These are phyloP conservation scores for Tenthredo notha DNA, from an alignment of 2,888 invertebrate genomes.

Conservation along the genomic window DNA sequence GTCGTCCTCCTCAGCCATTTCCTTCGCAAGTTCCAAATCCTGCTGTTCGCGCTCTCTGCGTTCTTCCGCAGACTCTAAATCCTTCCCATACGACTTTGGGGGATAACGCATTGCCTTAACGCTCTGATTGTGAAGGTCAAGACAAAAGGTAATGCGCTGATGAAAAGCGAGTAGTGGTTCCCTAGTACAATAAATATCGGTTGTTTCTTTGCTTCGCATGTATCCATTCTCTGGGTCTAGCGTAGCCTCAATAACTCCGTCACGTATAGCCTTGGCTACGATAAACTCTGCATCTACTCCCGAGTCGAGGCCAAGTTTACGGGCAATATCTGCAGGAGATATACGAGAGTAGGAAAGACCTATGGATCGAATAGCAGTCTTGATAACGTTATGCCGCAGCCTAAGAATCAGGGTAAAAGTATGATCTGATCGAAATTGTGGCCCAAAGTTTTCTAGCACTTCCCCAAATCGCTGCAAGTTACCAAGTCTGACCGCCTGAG, in stretches of 20 bases:
- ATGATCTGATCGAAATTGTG: slow-evolving; percentile 95
- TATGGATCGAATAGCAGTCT: slow-evolving; percentile 98
- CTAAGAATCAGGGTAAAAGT: slow-evolving; percentile 98
- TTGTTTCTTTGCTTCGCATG: slow-evolving; percentile 98
- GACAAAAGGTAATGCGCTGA: slow-evolving; percentile 97
- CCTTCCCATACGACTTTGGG: slow-evolving; percentile 98
- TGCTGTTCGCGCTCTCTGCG: slow-evolving; percentile 97
- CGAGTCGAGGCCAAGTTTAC: slow-evolving; percentile 95
- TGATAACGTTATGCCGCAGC: slow-evolving; percentile 98
- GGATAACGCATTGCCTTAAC: slow-evolving; percentile 99
- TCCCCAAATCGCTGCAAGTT: slow-evolving; percentile 96
- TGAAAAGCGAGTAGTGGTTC: slow-evolving; percentile 98
- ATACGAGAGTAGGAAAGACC: slow-evolving; percentile 98
- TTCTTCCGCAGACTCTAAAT: slow-evolving; percentile 98
- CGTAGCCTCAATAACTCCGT: slow-evolving; percentile 98
- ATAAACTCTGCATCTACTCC: slow-evolving; percentile 99
- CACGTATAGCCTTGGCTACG: slow-evolving; percentile 98
- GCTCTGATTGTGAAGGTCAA: slow-evolving; percentile 99
- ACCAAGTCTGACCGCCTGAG: slow-evolving; percentile 97
- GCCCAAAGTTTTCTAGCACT: slow-evolving; percentile 93
- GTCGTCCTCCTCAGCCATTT: slow-evolving; percentile 99
- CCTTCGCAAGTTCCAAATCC: slow-evolving; percentile 99
- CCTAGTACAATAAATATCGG: slow-evolving; percentile 97
- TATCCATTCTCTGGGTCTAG: slow-evolving; percentile 97
- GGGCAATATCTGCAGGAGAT: slow-evolving; percentile 96